phyloP scores from a whole-genome alignment of 2,888 invertebrate genomes.

The Lepidochitona cinerea region DNA sequence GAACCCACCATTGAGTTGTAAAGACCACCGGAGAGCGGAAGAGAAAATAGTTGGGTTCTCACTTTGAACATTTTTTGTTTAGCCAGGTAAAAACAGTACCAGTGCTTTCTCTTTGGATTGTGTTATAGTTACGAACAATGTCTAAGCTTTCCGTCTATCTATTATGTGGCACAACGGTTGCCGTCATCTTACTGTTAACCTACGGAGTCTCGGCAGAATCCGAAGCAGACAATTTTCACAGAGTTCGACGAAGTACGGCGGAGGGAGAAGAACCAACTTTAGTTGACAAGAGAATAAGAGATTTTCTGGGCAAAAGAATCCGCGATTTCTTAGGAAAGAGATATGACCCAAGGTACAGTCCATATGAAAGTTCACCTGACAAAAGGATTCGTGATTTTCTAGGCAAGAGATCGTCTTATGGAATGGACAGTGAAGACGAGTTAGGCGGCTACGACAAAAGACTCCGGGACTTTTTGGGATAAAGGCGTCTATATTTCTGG shows the following conservation, averaged over 20 bases:
- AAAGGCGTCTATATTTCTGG: neutral
- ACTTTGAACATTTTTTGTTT: too few relatives aligned
- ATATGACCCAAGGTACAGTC: neutral
- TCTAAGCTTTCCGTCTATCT: neutral
- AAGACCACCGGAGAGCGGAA: neutral
- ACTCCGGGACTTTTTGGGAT: constrained; percentile 5
- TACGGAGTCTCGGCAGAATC: neutral
- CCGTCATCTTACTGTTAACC: neutral
- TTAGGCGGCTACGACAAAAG: neutral
- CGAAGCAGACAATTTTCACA: constrained; percentile 5
- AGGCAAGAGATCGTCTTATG: neutral
- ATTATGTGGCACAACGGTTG: neutral
- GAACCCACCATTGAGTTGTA: neutral
- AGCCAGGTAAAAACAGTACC: too few relatives aligned
- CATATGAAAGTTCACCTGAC: neutral
- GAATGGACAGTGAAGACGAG: neutral
- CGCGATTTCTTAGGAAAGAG: constrained; percentile 23
- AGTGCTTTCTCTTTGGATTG: neutral
- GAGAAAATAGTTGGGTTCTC: too few relatives aligned
- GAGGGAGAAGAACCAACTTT: neutral
- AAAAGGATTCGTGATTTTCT: constrained; percentile 5
- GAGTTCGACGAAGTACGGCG: neutral
- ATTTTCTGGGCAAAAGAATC: constrained; percentile 27
- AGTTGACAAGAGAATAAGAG: constrained; percentile 23
- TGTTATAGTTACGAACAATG: neutral